Conservation (phyloP, 2,113 vertebrate genomes). For the Camarhynchus parvulus region DNA sequence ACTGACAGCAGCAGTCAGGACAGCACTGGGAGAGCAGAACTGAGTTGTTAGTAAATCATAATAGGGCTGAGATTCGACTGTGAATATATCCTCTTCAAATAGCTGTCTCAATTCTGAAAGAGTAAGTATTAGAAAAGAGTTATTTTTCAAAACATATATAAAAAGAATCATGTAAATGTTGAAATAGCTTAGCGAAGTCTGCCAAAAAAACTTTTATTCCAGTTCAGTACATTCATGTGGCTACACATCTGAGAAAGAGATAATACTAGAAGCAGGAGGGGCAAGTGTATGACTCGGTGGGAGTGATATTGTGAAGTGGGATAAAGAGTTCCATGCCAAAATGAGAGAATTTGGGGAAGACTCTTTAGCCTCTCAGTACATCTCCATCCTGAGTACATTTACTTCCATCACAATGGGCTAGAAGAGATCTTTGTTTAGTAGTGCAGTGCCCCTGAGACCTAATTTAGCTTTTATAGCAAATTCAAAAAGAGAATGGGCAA, state of each 20-base stretch:
- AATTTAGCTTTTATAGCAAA: conserved; percentile 83
- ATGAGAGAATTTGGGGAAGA: conserved; percentile 56
- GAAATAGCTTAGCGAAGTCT: background rate
- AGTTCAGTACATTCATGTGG: background rate
- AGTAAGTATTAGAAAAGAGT: background rate
- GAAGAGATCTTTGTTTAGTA: conserved; percentile 77
- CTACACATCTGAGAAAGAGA: background rate
- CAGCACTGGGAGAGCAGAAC: background rate
- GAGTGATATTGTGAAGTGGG: background rate
- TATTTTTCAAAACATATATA: background rate
- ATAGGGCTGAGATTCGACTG: background rate
- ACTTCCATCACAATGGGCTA: conserved; percentile 75
- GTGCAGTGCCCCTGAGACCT: conserved; percentile 75
- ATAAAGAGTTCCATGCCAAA: conserved; percentile 47
- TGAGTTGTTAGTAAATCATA: background rate
- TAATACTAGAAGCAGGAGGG: background rate
- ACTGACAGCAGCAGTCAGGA: background rate
- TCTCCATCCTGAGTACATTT: conserved; percentile 75
- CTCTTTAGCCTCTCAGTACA: conserved; percentile 62
- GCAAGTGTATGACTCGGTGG: background rate
- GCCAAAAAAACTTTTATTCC: background rate
- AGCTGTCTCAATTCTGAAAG: background rate
- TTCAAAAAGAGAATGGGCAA: conserved; percentile 71
- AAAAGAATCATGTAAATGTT: background rate
- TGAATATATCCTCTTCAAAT: background rate